Percentiles rank a stretch among this genome's conserved stretches.
These are phyloP conservation scores for Aphaenogaster ashmeadi DNA, from an alignment of 1,140 invertebrate genomes.

Conservation along the genomic window DNA sequence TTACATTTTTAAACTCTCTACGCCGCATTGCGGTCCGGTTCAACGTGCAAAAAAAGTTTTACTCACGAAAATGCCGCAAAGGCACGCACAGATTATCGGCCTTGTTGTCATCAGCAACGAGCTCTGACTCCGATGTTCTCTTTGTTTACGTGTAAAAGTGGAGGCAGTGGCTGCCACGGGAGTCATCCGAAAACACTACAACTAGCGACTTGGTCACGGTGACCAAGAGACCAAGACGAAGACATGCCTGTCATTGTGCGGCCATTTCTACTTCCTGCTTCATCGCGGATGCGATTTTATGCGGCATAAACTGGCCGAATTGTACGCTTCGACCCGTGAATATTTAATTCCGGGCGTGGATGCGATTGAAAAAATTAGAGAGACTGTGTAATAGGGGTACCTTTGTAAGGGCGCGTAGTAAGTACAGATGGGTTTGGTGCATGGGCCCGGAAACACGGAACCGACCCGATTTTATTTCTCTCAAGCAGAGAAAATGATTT, in stretches of 20 bases:
- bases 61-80: neutral
- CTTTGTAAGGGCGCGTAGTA: conserved; percentile 83
- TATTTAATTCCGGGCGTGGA: conserved; percentile 49
- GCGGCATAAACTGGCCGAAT: conserved; percentile 64
- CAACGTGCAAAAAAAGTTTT: neutral
- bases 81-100: conserved; percentile 49
- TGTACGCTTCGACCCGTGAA: conserved; percentile 55
- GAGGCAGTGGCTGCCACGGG: conserved; percentile 86
- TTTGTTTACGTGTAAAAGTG: conserved; percentile 83
- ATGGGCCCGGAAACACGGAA: conserved; percentile 81
- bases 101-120: conserved; percentile 64
- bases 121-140: conserved; percentile 82
- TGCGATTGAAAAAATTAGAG: conserved; percentile 73
- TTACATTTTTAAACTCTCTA: conserved; percentile 5
- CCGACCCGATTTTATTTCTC: conserved; percentile 64
- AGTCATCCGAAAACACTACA: conserved; percentile 86
- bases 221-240: conserved; percentile 78
- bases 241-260: conserved; percentile 62
- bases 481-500: conserved; percentile 70
- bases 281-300: conserved; percentile 72
- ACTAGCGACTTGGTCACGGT: conserved; percentile 76
- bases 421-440: conserved; percentile 85
- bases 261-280: conserved; percentile 70
- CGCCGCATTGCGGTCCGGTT: neutral
- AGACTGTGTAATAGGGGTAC: conserved; percentile 79